Evolutionary conservation across 2,797 vertebrate species (phyloP), one percentile per base, ranked within the genome.

Genomic region (Tokudaia muenninki): DNA sequence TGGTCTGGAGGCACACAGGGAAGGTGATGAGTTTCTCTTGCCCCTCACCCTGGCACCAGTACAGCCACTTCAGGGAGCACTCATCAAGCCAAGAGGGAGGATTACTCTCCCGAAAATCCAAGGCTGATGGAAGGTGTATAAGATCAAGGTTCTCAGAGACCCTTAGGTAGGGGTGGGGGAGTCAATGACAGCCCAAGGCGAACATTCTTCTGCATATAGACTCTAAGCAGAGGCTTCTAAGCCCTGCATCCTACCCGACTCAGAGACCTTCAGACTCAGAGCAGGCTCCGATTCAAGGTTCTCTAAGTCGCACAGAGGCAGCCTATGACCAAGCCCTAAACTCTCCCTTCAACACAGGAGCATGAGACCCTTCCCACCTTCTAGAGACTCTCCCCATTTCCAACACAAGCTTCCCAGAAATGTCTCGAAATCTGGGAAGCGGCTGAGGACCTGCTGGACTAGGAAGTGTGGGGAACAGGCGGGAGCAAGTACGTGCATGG

Each of bases 1-100:
- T 81, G 12, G 5, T 72, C 97, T 98, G 89, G 65, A 34, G 91
- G 78, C 78, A 93, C 3, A 61, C 2, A 95, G 87, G 31, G 34
- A 67, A 96, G 57, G 65, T 12, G 9, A 31, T 95, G 57, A 95
- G 61, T 13, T 21, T 29, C 79, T 61, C 41, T 59, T 2, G 0
- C 29, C 44, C 29, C n/a, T 80, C 37, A 31, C 31, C 31, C 41
- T 37, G 79, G 47, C 44, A 47, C 31, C 74, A 70, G 31, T 63
- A 11, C 22, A 65, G 44, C 19, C 13, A 61, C 72, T 67, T 47
- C 4, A n/a, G 34, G 59, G 14, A 10, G 87, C 77, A 57, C 6
- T 63, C 13, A 74, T 82, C 70, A 22, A 17, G 9, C 22, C 17
- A 74, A 14, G n/a, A 87, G 31, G 22, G 63, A 84, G 59, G 26